phyloP scores from a whole-genome alignment of 2,888 invertebrate species.

The Sarcophaga variegata region DNA sequence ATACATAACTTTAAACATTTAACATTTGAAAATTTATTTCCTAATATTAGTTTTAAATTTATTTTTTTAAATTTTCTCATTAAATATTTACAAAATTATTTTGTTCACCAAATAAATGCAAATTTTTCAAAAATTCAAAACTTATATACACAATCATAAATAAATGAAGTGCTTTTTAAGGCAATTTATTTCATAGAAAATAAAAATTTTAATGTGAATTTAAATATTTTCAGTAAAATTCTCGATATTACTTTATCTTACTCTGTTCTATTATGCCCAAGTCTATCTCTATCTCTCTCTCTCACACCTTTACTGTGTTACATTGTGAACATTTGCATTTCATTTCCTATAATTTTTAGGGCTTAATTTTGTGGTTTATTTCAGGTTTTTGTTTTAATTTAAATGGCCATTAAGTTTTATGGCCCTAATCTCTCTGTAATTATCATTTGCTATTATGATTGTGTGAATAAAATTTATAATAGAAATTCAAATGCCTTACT shows the following conservation, averaged over 20 bases:
- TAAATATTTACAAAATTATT: too few species aligned
- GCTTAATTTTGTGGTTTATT: background rate
- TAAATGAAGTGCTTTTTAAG: background rate
- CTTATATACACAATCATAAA: background rate
- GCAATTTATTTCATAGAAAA: too few species aligned
- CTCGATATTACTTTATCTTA: background rate
- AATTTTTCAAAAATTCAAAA: too few species aligned
- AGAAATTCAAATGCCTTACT: background rate
- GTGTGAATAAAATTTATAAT: background rate
- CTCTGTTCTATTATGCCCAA: too few species aligned
- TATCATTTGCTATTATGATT: constrained; percentile 2
- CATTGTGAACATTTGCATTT: background rate
- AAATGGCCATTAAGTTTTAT: constrained; percentile 33
- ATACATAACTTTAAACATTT: too few species aligned
- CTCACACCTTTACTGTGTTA: background rate
- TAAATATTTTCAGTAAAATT: background rate
- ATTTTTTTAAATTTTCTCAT: too few species aligned
- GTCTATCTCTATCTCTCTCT: background rate
- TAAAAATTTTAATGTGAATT: too few species aligned
- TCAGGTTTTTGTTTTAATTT: constrained; percentile 4
- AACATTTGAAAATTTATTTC: too few species aligned
- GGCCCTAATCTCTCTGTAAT: constrained; percentile 13
- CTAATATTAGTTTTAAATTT: too few species aligned
- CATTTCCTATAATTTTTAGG: background rate
- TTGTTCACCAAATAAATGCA: too few species aligned